phyloP scores from a whole-genome alignment of 2,113 vertebrate genomes.

The Carassius gibelio region DNA sequence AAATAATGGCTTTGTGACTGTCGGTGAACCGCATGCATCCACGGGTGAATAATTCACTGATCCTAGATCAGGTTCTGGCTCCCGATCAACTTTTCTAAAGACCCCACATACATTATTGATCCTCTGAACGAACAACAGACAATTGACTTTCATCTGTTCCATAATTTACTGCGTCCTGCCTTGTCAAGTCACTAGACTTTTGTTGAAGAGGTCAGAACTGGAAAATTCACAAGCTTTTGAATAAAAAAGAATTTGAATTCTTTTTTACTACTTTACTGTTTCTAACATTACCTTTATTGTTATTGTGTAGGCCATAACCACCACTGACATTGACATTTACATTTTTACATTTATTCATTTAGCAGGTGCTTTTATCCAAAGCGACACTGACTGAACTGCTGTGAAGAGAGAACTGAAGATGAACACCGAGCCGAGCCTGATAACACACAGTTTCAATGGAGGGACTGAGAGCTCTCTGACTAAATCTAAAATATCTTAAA shows the following conservation, averaged over 20 bases:
- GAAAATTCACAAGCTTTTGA: conserved; percentile 3
- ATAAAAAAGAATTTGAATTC: background rate
- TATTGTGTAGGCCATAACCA: background rate
- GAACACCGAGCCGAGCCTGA: no score
- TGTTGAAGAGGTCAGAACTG: conserved; percentile 16
- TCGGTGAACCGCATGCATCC: conserved; percentile 26
- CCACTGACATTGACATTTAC: no score
- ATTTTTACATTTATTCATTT: no score
- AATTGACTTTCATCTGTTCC: conserved; percentile 55
- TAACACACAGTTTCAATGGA: no score
- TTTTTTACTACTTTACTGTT: background rate
- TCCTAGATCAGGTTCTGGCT: conserved; percentile 60
- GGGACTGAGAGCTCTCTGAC: no score
- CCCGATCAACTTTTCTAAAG: conserved; percentile 55
- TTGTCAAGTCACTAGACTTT: conserved; percentile 45
- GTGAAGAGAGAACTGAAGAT: no score
- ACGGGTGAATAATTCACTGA: conserved; percentile 61
- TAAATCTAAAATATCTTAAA: no score
- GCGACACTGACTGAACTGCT: no score
- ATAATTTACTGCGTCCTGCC: conserved; percentile 52
- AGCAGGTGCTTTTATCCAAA: no score
- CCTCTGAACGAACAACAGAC: conserved; percentile 41
- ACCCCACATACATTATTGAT: conserved; percentile 59
- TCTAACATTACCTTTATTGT: background rate
- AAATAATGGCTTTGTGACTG: conserved; percentile 38